Percentiles rank a stretch among this genome's conserved stretches.
Conservation (phyloP, 2,797 vertebrate species). For the Catharus ustulatus region DNA sequence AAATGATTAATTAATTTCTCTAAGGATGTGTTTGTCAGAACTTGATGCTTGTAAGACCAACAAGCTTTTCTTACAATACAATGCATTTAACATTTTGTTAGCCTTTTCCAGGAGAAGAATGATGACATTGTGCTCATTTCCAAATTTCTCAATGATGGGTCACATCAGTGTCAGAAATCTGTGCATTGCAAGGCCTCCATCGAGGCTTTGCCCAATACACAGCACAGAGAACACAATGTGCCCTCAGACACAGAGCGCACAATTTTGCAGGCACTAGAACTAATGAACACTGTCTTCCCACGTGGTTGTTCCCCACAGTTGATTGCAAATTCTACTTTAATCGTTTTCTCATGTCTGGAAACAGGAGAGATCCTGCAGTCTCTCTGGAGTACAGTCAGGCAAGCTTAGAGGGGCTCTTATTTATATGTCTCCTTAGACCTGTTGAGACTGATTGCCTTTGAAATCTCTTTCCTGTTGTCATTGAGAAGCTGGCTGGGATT, state of each 20-base stretch:
- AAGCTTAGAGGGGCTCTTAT: background rate
- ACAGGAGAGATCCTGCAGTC: background rate
- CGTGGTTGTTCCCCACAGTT: background rate
- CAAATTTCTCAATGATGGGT: background rate
- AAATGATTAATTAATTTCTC: background rate
- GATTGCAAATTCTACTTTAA: slow-evolving; percentile 20
- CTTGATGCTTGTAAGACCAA: background rate
- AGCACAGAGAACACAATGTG: background rate
- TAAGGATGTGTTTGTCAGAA: background rate
- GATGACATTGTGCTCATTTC: background rate
- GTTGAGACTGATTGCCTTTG: background rate
- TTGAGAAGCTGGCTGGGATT: background rate
- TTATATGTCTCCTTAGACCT: background rate
- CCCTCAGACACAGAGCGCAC: background rate
- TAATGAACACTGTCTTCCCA: background rate
- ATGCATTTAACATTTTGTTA: background rate
- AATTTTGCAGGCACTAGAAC: background rate
- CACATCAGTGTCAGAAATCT: background rate
- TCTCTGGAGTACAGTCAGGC: background rate
- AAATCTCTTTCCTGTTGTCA: background rate
- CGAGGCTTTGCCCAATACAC: background rate
- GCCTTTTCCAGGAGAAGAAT: background rate
- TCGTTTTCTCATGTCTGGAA: background rate
- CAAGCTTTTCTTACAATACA: background rate
- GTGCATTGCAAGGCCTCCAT: background rate